Base-by-base conservation (phyloP, 1,140 invertebrate species). In the Macrostomum lignano region DNA sequence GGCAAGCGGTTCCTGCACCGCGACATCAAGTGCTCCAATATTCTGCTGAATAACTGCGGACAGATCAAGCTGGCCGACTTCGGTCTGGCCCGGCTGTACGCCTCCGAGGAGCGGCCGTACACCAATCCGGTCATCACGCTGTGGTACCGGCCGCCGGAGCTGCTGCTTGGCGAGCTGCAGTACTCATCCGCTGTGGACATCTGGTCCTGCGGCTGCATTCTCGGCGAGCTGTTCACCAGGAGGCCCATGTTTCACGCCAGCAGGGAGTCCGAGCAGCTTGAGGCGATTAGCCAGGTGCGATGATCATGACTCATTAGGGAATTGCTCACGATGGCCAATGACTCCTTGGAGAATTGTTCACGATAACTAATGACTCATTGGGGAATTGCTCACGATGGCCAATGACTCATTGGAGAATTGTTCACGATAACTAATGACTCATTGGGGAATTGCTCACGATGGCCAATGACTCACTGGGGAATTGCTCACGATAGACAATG, bases 11-110 rank as follows among this genome's bases (percentile, higher is more conserved):
- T 98, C 48, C 66, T 99, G 3, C 91, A 99, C 57, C 65, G 91
- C 35, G 91, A 99, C 55, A 94, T 99, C 31, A 99, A 99, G 54
- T 96, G 91, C 58, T 93, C 84, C 38, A 99, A 99, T 60, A 98
- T 99, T 51, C 63, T 98, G 37, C 81, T 98, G 71, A 98, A 96
- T 51, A 98, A 96, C 51, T 93, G 84, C 48, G 88, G 88, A n/a
- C 78, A 96, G 64, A 79, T 98, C 1, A 98, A 98, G 57, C 57
- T 98, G 19, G 91, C 81, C 11, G 91, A 98, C 61, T 96, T 96
- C 61, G 91, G 91, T 47, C 61, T 98, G 29, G 86, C 91, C 2
- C 67, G 91, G 24, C 63, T 93, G 11, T 98, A 84, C 58, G 78
- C 81, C 50, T 75, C 82, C 0, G 68, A 78, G 41, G 68, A 76